Base-by-base conservation (phyloP, 2,797 vertebrate genomes). In the Sebastes miniatus region DNA sequence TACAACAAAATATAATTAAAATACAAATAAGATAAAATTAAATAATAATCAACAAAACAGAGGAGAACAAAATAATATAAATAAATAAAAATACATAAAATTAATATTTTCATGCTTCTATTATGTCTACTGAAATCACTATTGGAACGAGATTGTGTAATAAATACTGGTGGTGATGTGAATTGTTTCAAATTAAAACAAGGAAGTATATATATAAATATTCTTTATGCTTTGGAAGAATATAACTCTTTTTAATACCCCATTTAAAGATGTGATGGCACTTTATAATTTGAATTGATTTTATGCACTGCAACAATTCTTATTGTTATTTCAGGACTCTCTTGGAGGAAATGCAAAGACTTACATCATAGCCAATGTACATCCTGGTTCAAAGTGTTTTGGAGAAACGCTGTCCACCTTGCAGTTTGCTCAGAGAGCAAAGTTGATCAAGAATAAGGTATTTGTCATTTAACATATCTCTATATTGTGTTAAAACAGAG, bases 371-470 rank as follows among this genome's bases (percentile, higher is more conserved):
- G 98, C 98, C 75, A 99, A 99, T n/a, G 97, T 99, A 25, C 98
- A 99, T 61, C 98, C 98, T 1, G 98, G 98, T 80, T 97, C 97
- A 68, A 98, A 94, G 83, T 99, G 97, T 89, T 99, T 99, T 88
- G 98, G 98, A 75, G 98, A 99, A 95, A 99, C 98, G 0, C 89
- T 99, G 4, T 99, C 98, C 69, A 99, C 98, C 0, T 93, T 99
- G 83, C 98, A 99, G 16, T 99, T 99, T 87, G 98, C 98, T 36
- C 98, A 99, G 88, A 96, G 98, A 91, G 98, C 98, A 57, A 99
- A 99, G 77, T 50, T 99, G 83, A 99, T 99, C 92, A 99, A 99
- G 94, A 99, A 99, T 86, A 99, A 98, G 97, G 98, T 98, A 76
- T 67, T 3, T 73, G 8, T 80, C 29, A 59, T 47, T 5, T 36